These are phyloP conservation scores for Crocuta crocuta DNA, from an alignment of 2,113 vertebrate species.

Conservation along the genomic window DNA sequence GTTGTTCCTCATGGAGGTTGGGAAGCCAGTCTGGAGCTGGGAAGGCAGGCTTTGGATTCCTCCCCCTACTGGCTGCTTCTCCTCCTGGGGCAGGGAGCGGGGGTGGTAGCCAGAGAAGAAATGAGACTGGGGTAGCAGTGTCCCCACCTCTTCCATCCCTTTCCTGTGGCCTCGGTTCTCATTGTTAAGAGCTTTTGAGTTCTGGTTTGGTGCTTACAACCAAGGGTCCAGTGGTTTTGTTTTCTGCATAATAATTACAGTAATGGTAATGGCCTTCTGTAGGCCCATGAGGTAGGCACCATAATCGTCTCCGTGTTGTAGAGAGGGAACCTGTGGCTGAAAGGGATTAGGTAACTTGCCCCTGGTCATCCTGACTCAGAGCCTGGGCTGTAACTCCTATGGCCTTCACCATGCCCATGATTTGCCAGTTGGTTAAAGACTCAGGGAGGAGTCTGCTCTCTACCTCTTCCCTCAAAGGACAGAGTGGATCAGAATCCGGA, in stretches of 20 bases:
- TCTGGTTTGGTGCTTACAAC: neutral
- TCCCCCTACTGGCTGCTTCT: neutral
- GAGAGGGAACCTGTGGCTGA: neutral
- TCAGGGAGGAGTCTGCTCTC: neutral
- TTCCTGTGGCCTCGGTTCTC: neutral
- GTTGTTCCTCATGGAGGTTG: neutral
- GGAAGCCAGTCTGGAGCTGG: neutral
- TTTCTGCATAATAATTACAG: neutral
- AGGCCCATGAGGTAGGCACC: neutral
- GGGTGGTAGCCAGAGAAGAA: neutral
- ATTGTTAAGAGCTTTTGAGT: neutral
- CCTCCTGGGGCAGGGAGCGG: neutral
- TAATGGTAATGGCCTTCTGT: neutral
- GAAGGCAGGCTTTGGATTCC: neutral
- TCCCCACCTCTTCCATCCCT: neutral
- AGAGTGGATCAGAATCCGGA: neutral
- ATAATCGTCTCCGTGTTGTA: neutral
- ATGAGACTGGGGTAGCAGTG: neutral
- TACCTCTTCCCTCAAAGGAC: constrained; percentile 14
- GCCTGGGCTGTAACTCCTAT: neutral
- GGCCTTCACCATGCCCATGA: neutral
- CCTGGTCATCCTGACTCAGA: neutral
- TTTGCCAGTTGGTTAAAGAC: neutral
- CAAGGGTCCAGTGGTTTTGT: neutral
- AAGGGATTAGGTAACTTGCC: neutral